Base-by-base conservation (phyloP, 2,888 invertebrate genomes). In the Drosophila kambysellisi region DNA sequence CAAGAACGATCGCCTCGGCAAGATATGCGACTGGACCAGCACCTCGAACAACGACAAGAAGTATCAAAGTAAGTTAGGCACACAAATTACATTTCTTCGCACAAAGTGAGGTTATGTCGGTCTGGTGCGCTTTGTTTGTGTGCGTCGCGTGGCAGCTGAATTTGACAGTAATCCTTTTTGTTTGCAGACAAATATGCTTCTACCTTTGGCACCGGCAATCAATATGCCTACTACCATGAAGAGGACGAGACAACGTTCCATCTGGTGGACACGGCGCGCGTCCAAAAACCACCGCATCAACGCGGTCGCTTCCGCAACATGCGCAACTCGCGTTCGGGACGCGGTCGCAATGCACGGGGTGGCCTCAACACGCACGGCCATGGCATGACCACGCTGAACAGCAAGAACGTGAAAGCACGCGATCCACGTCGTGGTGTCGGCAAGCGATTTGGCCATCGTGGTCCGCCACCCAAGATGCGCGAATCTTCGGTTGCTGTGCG, bases 171-270 rank as follows among this genome's bases (percentile, higher is more conserved):
- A 53, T 33, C 20, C 30, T 37, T 39, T 51, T 50, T 37, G 11
- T 32, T 77, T 79, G 11, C 64, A 88, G 88, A 97, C 92, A 98
- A 98, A 93, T 98, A 98, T 93, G 96, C 97, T 54, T 98, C 98
- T 17, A 97, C 97, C 88, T 98, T 98, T 94, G 98, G 98, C 65
- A 97, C 98, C 82, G 98, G 98, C 52, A 98, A 97, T 91, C 99
- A 99, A 89, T 99, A 99, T 94, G 98, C 99, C 0, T 99, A 99
- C 93, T 98, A 97, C 93, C 99, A 99, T 90, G 99, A 99, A 90
- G 99, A 99, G 93, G 99, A 99, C 92, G 99, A 99, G 93, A 98
- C 98, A 79, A 97, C 98, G 64, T 99, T 99, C 95, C 99, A 99
- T 93, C 94, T 99, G 94, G 99, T 99, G 87, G 99, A 99, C 91